Base-by-base conservation (phyloP, 92 coral and sea anemone genomes). In the Porites lobata region DNA sequence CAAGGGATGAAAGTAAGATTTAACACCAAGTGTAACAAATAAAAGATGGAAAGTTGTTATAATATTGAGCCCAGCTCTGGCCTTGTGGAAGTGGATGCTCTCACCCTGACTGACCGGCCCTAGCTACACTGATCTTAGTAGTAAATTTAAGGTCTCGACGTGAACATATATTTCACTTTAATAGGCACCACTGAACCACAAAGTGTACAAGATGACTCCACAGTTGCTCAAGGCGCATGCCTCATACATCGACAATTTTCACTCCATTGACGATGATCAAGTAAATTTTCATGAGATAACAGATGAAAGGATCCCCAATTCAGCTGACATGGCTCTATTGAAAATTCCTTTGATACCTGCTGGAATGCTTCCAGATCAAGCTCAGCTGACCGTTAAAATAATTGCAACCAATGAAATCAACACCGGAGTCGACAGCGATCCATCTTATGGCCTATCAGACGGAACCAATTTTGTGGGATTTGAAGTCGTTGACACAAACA, bases 381-480 rank as follows among this genome's bases (percentile, higher is more conserved):
- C 76, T 15, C 85, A 79, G 72, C 90, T 87, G 66, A 87, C 90
- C 64, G 14, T 87, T 62, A 52, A 79, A 24, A 79, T 87, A 66
- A 76, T 53, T 1, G 76, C 52, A 7, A 43, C 74, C 50, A 50
- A 24, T 26, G 47, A 47, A 29, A 51, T 51, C 64, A 67, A n/a
- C 26, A 81, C 69, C 18, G 38, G 59, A 7, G 11, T 7, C 2
- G 86, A 81, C 26, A 17, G 22, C 21, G 86, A 81, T 71, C 14
- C 59, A 13, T 52, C 32, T 4, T 77, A 77, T 67, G 90, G 85
- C 51, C 43, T 78, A 61, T 66, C 90, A 6, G 90, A 86, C 65
- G 90, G 85, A 7, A 14, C 1, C 14, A 78, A 38, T 54, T 86
- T 77, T 63, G 64, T 76, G 24, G 85, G 90, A 56, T 77, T 86